phyloP scores from a whole-genome alignment of 1,140 invertebrate species.

The Temnothorax curvispinosus region DNA sequence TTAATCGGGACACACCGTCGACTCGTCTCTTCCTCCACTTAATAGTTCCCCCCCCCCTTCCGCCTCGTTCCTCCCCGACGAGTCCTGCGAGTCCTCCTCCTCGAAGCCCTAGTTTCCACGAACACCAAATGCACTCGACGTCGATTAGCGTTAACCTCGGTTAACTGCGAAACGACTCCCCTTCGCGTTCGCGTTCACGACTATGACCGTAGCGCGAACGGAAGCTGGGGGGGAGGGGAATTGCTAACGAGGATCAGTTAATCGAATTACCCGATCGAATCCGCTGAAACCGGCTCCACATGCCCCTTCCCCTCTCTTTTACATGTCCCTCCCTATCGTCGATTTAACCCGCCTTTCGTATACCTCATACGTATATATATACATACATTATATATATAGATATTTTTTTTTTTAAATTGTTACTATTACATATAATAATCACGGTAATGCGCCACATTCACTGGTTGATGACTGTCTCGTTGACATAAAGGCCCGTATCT shows the following conservation, averaged over 20 bases:
- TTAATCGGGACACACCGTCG: slow-evolving; percentile 46
- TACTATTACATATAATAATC: slow-evolving; percentile 83
- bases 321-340: slow-evolving; percentile 21
- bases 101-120: neutral
- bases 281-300: neutral
- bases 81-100: slow-evolving; percentile 1
- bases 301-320: slow-evolving; percentile 7
- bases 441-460: slow-evolving; percentile 85
- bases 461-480: slow-evolving; percentile 84
- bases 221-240: neutral
- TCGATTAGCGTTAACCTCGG: slow-evolving; percentile 45
- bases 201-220: neutral
- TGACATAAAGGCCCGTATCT: slow-evolving; percentile 84
- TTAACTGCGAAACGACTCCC: slow-evolving; percentile 28
- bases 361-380: slow-evolving; percentile 69
- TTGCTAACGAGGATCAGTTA: slow-evolving; percentile 31
- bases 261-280: slow-evolving; percentile 41
- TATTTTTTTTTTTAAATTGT: slow-evolving; percentile 73
- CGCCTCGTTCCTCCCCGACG: neutral
- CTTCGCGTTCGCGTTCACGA: neutral
- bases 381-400: slow-evolving; percentile 66
- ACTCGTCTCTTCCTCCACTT: slow-evolving; percentile 32
- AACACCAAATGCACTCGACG: neutral
- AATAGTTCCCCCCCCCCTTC: neutral
- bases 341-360: slow-evolving; percentile 54